phyloP scores from a whole-genome alignment of 2,797 vertebrate species.

The Poeciliopsis paucimaculata region DNA sequence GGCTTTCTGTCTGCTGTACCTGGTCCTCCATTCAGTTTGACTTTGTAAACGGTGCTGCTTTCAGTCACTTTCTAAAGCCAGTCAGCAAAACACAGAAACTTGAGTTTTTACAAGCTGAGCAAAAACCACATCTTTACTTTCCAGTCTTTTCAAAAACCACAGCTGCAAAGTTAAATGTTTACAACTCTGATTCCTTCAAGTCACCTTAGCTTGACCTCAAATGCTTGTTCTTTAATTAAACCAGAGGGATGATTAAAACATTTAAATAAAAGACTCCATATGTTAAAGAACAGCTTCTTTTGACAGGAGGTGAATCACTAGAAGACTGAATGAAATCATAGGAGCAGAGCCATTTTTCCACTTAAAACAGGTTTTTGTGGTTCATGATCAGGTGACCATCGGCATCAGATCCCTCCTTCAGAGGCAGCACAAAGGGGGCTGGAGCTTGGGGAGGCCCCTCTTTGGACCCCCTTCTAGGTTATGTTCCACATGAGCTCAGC shows the following conservation, averaged over 20 bases:
- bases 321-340: slow-evolving; percentile 45
- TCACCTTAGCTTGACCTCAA: slow-evolving; percentile 54
- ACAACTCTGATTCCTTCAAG: slow-evolving; percentile 69
- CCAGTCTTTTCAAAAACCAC: slow-evolving; percentile 61
- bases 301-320: slow-evolving; percentile 48
- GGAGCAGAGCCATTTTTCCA: slow-evolving; percentile 55
- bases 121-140: slow-evolving; percentile 37
- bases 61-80: slow-evolving; percentile 38
- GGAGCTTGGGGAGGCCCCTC: slow-evolving; percentile 47
- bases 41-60: slow-evolving; percentile 23
- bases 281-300: slow-evolving; percentile 53
- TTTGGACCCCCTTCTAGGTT: slow-evolving; percentile 32
- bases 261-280: slow-evolving; percentile 51
- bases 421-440: slow-evolving; percentile 18
- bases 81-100: slow-evolving; percentile 36
- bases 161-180: slow-evolving; percentile 58
- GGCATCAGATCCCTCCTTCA: slow-evolving; percentile 36
- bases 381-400: slow-evolving; percentile 43
- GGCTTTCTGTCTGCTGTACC: slow-evolving; percentile 31
- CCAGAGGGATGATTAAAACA: slow-evolving; percentile 37
- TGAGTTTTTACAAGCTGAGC: slow-evolving; percentile 28
- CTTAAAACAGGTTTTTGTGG: slow-evolving; percentile 49
- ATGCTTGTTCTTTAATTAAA: slow-evolving; percentile 55
- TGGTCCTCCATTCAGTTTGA: slow-evolving; percentile 1
- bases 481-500: slow-evolving; percentile 36